These are phyloP conservation scores for Labeo rohita DNA, from an alignment of 2,113 vertebrate species.

Conservation along the genomic window DNA sequence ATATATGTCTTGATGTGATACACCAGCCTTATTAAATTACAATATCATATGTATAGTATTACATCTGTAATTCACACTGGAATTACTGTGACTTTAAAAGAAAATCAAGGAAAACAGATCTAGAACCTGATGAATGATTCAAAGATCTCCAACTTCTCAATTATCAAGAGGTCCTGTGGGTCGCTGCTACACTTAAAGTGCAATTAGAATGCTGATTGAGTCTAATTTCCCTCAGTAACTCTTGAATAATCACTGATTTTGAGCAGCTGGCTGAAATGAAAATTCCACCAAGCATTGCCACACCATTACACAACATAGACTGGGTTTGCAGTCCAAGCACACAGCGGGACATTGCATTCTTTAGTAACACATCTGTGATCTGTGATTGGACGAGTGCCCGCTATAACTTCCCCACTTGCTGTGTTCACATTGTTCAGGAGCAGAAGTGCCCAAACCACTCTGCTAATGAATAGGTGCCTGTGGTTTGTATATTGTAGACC, in stretches of 20 bases:
- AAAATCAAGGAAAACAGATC: neutral
- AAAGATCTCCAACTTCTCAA: neutral
- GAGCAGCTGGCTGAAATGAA: neutral
- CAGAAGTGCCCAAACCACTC: neutral
- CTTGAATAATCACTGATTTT: neutral
- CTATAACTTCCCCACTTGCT: neutral
- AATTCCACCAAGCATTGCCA: neutral
- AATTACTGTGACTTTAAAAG: neutral
- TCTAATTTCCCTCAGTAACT: neutral
- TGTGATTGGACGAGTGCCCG: neutral
- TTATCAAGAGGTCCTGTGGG: neutral
- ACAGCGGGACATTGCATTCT: neutral
- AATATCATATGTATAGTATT: too few relatives aligned
- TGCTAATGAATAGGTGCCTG: neutral
- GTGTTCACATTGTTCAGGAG: neutral
- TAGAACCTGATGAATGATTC: neutral
- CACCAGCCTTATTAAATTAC: too few relatives aligned
- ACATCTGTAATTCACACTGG: too few relatives aligned
- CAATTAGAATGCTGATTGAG: neutral
- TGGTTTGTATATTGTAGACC: neutral
- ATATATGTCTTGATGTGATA: too few relatives aligned
- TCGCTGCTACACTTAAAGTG: neutral
- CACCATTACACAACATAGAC: neutral
- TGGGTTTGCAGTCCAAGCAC: neutral
- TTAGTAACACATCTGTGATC: neutral